These are phyloP conservation scores for Tachysurus vachellii DNA, from an alignment of 2,113 vertebrate species.

Conservation along the genomic window DNA sequence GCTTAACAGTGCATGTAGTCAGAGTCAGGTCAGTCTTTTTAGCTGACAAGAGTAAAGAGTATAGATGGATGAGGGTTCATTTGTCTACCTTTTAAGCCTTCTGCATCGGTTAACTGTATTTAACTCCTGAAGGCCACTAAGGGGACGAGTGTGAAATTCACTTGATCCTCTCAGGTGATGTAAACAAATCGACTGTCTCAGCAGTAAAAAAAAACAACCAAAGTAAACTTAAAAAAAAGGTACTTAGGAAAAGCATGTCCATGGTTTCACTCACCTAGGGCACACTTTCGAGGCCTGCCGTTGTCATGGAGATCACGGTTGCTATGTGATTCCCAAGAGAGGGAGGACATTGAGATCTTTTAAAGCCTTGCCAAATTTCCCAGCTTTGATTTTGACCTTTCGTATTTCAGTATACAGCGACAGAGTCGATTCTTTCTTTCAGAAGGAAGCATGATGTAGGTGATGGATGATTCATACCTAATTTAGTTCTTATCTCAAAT, in stretches of 20 bases:
- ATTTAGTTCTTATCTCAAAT: background rate
- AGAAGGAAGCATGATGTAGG: background rate
- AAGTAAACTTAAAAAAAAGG: too few relatives aligned
- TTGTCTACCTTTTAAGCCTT: background rate
- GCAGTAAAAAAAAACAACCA: constrained; percentile 50
- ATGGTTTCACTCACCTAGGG: constrained; percentile 51
- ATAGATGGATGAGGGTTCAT: background rate
- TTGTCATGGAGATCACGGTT: constrained; percentile 73
- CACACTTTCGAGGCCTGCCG: constrained; percentile 51
- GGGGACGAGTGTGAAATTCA: constrained; percentile 26
- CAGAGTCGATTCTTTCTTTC: constrained; percentile 1
- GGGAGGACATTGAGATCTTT: constrained; percentile 62
- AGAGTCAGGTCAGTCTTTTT: background rate
- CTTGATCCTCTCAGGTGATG: constrained; percentile 1
- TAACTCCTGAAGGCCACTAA: background rate
- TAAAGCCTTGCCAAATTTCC: constrained; percentile 60
- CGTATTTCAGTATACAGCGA: constrained; percentile 22
- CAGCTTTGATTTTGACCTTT: constrained; percentile 61
- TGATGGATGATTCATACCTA: background rate
- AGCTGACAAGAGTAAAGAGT: constrained; percentile 28
- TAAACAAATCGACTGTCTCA: constrained; percentile 26
- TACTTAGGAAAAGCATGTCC: constrained; percentile 15
- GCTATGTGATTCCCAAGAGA: constrained; percentile 66
- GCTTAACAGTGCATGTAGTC: background rate
- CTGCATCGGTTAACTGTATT: background rate